Evolutionary conservation across 2,888 invertebrate genomes (phyloP).

Genomic region (Megaustenia siamemsis): DNA sequence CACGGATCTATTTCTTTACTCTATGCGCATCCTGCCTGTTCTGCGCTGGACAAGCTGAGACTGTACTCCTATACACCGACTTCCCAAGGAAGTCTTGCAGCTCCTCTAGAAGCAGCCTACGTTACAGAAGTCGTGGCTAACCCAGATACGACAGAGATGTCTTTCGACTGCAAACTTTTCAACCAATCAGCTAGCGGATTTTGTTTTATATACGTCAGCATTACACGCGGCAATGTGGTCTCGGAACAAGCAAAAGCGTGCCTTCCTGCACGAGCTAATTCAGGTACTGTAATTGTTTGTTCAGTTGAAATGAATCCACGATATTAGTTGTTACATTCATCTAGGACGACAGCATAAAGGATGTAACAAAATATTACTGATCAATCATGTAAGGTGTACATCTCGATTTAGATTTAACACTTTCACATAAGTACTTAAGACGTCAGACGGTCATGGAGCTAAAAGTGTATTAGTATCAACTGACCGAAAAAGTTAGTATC

Average conservation of each 20-base stretch:
- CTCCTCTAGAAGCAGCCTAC: slow-evolving; percentile 66
- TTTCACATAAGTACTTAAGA: too few relatives aligned
- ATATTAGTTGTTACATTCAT: too few relatives aligned
- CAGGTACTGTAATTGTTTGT: slow-evolving; percentile 64
- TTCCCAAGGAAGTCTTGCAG: slow-evolving; percentile 67
- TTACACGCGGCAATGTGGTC: slow-evolving; percentile 66
- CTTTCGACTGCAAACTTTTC: slow-evolving; percentile 69
- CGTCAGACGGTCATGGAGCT: too few relatives aligned
- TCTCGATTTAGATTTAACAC: too few relatives aligned
- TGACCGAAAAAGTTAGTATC: too few relatives aligned
- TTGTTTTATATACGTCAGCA: slow-evolving; percentile 75
- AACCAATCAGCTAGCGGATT: slow-evolving; percentile 68
- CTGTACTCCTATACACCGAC: slow-evolving; percentile 66
- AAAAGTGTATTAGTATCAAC: too few relatives aligned
- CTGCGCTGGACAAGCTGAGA: slow-evolving; percentile 70
- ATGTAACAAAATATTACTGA: too few relatives aligned
- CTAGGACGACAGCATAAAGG: too few relatives aligned
- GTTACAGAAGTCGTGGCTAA: slow-evolving; percentile 65
- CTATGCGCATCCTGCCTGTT: slow-evolving; percentile 70
- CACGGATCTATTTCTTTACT: slow-evolving; percentile 59
- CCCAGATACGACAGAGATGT: slow-evolving; percentile 61
- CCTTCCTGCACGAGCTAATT: slow-evolving; percentile 67
- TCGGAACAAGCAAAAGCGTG: slow-evolving; percentile 70
- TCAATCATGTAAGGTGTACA: too few relatives aligned
- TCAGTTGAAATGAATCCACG: too few relatives aligned